Percentiles rank a stretch among this genome's conserved stretches.
phyloP scores from a whole-genome alignment of 1,140 invertebrate species.

The Drosophila sp. region DNA sequence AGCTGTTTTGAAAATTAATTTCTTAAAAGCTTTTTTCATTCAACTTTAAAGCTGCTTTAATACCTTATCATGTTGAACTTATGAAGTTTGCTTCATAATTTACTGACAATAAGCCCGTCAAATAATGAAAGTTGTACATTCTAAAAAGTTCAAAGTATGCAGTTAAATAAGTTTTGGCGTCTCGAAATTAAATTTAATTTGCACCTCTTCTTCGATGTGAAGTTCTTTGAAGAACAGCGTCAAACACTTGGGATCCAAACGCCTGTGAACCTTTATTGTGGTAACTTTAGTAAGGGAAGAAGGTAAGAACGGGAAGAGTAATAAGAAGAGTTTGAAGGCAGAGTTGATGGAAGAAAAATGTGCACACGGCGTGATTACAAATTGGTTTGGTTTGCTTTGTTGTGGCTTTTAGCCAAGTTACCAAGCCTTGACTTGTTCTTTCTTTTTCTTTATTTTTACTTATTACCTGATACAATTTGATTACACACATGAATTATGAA shows the following conservation, averaged over 20 bases:
- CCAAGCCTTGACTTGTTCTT: neutral
- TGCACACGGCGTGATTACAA: conserved; percentile 44
- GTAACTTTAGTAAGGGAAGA: conserved; percentile 5
- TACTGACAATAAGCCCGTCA: neutral
- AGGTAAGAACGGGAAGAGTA: neutral
- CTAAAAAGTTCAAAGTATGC: conserved; percentile 13
- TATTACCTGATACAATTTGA: conserved; percentile 53
- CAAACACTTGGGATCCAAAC: conserved; percentile 29
- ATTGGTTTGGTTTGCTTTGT: conserved; percentile 58
- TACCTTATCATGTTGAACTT: neutral
- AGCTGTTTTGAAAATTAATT: neutral
- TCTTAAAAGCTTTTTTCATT: neutral
- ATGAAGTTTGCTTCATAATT: conserved; percentile 15
- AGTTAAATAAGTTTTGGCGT: conserved; percentile 32
- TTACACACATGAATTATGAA: conserved; percentile 37
- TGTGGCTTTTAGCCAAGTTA: conserved; percentile 56
- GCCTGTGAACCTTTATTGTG: conserved; percentile 64
- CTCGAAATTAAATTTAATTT: conserved; percentile 59
- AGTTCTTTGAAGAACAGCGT: conserved; percentile 24
- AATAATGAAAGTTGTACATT: conserved; percentile 14
- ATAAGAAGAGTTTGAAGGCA: too few species aligned
- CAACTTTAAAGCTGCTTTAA: conserved; percentile 2
- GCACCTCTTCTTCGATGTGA: conserved; percentile 38
- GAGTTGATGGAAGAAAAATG: conserved; percentile 23
- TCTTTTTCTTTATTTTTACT: conserved; percentile 24